Evolutionary conservation across 2,113 vertebrate species (phyloP).

Genomic region (Cryptotis parvus): DNA sequence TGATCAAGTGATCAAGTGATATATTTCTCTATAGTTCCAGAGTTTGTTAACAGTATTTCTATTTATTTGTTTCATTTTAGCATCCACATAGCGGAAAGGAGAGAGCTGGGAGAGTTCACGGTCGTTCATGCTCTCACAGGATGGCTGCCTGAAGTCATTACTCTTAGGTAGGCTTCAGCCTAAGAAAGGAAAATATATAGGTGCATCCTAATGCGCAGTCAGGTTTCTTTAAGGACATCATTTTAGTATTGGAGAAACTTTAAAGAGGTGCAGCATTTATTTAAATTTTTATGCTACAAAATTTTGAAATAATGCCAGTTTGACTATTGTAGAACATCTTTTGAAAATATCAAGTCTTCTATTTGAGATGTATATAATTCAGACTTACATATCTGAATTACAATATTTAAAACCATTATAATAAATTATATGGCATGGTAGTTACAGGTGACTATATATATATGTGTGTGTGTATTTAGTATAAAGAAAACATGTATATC

Average conservation of each 20-base stretch:
- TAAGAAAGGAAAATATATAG: background rate
- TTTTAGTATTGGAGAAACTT: background rate
- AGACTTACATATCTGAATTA: conserved; percentile 8
- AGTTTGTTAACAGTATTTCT: background rate
- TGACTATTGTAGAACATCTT: conserved; percentile 14
- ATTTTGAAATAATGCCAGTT: background rate
- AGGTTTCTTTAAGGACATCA: background rate
- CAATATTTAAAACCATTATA: conserved; percentile 18
- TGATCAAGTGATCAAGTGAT: too few relatives aligned
- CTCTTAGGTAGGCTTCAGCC: conserved; percentile 89
- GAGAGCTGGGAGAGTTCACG: conserved; percentile 93
- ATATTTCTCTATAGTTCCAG: background rate
- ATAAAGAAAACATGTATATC: background rate
- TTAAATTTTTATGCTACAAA: background rate
- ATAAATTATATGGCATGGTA: too few relatives aligned
- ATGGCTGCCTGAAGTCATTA: conserved; percentile 94
- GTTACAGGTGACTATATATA: too few relatives aligned
- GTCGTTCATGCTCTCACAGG: conserved; percentile 93
- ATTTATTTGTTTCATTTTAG: conserved; percentile 71
- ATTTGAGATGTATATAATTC: background rate
- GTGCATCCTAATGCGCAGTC: conserved; percentile 39
- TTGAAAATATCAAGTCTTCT: background rate
- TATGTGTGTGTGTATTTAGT: too few relatives aligned
- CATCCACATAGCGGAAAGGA: conserved; percentile 75
- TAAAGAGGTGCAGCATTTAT: background rate